phyloP scores from a whole-genome alignment of 2,113 vertebrate species.

The human (Homo sapiens) region GRCh38 chr18:21691001-21691500 shows the following conservation, averaged over 20 bases:
- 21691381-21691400: not conserved
- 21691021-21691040: not conserved
- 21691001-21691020: not conserved
- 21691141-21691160: not conserved
- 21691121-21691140: not conserved
- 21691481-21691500: not conserved
- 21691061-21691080: not conserved
- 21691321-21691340: not conserved
- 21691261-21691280: not conserved
- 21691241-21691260: not conserved
- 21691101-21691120: not conserved
- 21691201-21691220: not conserved
- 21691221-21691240: not conserved
- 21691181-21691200: not conserved
- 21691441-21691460: not conserved
- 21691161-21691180: not conserved
- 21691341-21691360: not conserved
- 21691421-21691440: not conserved
- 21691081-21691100: constrained; percentile 23
- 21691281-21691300: not conserved
- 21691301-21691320: constrained; percentile 16
- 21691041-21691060: not conserved
- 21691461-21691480: not conserved
- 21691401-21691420: not conserved
- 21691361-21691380: not conserved